These are phyloP conservation scores for Callipepla californica DNA, from an alignment of 2,113 vertebrate genomes.

Conservation along the genomic window DNA sequence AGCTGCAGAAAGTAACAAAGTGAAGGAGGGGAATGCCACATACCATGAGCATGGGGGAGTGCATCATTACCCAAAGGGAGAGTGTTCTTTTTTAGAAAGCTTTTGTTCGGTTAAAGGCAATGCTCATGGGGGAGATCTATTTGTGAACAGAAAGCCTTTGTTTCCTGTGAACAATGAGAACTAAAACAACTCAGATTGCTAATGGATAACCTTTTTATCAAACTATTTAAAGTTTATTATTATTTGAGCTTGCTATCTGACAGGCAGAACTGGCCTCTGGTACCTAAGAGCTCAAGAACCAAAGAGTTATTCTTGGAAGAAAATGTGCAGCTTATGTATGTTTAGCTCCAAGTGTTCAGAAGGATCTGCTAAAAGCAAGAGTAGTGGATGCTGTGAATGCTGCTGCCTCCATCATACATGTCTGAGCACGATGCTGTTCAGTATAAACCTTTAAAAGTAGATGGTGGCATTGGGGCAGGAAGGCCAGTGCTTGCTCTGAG, in stretches of 20 bases:
- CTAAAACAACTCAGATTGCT: not conserved
- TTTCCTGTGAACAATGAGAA: slow-evolving; percentile 29
- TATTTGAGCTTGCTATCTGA: not conserved
- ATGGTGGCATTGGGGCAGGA: not conserved
- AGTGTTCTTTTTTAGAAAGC: not conserved
- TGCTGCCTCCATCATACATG: rapidly evolving
- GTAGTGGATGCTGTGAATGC: not conserved
- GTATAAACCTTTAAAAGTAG: not conserved
- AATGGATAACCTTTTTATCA: not conserved
- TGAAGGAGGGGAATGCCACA: slow-evolving; percentile 39
- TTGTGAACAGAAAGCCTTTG: slow-evolving; percentile 34
- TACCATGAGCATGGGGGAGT: not conserved
- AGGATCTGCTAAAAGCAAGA: not conserved
- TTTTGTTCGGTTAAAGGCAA: slow-evolving; percentile 24
- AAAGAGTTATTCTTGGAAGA: not conserved
- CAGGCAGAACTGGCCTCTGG: rapidly evolving
- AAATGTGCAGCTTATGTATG: not conserved
- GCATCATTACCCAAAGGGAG: slow-evolving; percentile 48
- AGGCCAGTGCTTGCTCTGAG: not conserved
- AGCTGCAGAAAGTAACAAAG: slow-evolving; percentile 65
- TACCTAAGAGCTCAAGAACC: not conserved
- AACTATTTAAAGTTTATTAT: not conserved
- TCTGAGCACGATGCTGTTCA: not conserved
- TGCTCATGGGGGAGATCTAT: not conserved
- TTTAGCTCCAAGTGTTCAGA: not conserved